phyloP scores from a whole-genome alignment of 2,888 invertebrate species.

The Brassicogethes aeneus region DNA sequence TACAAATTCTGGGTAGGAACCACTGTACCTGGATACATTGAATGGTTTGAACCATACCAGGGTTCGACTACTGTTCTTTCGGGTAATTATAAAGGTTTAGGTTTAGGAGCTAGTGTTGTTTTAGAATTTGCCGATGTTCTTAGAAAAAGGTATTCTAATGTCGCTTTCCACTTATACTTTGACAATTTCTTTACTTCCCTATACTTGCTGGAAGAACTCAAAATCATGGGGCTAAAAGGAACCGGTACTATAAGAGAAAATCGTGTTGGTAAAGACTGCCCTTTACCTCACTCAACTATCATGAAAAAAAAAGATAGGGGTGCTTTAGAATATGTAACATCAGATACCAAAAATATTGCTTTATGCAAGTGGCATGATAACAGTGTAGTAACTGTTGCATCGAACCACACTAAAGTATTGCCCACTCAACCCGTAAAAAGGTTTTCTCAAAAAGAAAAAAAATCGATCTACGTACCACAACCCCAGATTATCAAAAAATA shows the following conservation, averaged over 20 bases:
- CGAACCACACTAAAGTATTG: constrained; percentile 9
- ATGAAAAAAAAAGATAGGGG: constrained; percentile 3
- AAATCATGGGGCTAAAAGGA: constrained; percentile 3
- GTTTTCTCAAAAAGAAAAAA: constrained; percentile 12
- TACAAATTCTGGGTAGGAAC: no score
- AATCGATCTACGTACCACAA: constrained; percentile 9
- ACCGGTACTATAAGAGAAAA: constrained; percentile 10
- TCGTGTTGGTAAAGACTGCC: no score
- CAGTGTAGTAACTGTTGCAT: constrained; percentile 10
- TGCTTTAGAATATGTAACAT: no score
- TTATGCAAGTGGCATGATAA: constrained; percentile 10
- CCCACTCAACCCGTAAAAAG: constrained; percentile 6
- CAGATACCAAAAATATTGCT: not conserved
- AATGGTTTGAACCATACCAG: no score
- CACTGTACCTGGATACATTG: no score
- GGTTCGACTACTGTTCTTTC: constrained; percentile 2
- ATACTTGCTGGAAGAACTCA: constrained; percentile 6
- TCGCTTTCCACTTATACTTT: constrained; percentile 9
- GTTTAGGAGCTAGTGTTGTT: constrained; percentile 4
- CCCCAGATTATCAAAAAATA: constrained; percentile 11
- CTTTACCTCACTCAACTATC: not conserved
- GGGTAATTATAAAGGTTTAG: constrained; percentile 4
- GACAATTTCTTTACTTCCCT: constrained; percentile 10
- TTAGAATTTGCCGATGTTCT: constrained; percentile 4
- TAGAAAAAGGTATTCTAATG: no score